phyloP scores from a whole-genome alignment of 2,888 invertebrate genomes.

The Geotrupes spiniger region DNA sequence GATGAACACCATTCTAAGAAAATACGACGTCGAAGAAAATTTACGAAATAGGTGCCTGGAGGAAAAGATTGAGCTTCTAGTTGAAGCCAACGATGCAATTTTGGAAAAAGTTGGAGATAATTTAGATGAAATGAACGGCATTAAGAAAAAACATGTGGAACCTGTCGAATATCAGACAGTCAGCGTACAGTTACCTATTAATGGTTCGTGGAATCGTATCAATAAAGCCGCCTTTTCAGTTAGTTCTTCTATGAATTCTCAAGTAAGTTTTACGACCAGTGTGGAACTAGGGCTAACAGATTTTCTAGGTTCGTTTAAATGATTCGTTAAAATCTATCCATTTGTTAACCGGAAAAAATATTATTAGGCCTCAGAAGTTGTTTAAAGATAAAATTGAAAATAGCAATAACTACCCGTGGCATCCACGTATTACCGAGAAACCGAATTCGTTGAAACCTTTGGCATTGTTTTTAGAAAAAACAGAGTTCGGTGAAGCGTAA shows the following conservation, averaged over 20 bases:
- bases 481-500: constrained; percentile 60
- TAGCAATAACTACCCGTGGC: constrained; percentile 67
- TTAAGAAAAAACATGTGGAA: constrained; percentile 54
- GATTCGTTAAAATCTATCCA: constrained; percentile 45
- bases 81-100: constrained; percentile 80
- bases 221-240: constrained; percentile 39
- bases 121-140: constrained; percentile 66
- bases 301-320: neutral
- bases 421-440: constrained; percentile 80
- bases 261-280: too few species aligned
- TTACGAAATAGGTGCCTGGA: constrained; percentile 58
- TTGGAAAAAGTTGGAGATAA: constrained; percentile 75
- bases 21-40: constrained; percentile 57
- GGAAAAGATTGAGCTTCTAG: constrained; percentile 71
- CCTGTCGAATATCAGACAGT: constrained; percentile 53
- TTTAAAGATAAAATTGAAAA: constrained; percentile 88
- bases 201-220: constrained; percentile 62
- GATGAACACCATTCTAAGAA: constrained; percentile 56
- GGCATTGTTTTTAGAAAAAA: constrained; percentile 67
- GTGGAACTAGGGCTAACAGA: too few species aligned
- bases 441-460: constrained; percentile 84
- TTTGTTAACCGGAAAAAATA: constrained; percentile 68
- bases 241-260: constrained; percentile 27
- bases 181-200: constrained; percentile 47
- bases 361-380: constrained; percentile 76